phyloP scores from a whole-genome alignment of 2,888 invertebrate species.

The Cryptocheilus praepositus region DNA sequence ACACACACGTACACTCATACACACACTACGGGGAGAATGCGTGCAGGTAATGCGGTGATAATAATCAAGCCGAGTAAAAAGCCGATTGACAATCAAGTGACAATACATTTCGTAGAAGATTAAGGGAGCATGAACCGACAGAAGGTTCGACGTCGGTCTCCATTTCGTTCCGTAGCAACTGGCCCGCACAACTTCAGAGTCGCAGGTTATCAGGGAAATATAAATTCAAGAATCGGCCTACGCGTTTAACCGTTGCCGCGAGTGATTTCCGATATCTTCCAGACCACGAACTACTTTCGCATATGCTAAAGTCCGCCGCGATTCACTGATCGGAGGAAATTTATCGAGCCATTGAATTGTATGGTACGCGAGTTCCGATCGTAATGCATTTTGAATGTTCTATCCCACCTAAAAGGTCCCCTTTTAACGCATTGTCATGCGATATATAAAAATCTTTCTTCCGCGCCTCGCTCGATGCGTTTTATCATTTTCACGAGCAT shows the following conservation, averaged over 20 bases:
- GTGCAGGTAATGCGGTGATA: constrained; percentile 14
- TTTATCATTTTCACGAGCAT: too few species aligned
- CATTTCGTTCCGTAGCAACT: constrained; percentile 42
- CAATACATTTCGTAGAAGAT: constrained; percentile 68
- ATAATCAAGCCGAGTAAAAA: constrained; percentile 54
- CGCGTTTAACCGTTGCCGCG: constrained; percentile 4
- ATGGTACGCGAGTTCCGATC: too few species aligned
- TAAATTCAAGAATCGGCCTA: constrained; percentile 2
- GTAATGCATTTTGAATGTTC: too few species aligned
- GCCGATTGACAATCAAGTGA: constrained; percentile 70
- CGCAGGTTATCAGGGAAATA: constrained; percentile 48
- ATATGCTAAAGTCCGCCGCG: too few species aligned
- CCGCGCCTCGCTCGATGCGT: too few species aligned
- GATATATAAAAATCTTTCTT: too few species aligned
- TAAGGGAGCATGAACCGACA: constrained; percentile 53
- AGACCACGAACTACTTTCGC: not conserved
- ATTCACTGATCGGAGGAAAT: too few species aligned
- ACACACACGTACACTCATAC: too few species aligned
- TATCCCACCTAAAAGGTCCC: too few species aligned
- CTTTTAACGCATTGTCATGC: too few species aligned
- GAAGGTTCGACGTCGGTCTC: constrained; percentile 42
- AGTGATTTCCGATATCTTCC: not conserved
- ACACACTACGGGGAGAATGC: too few species aligned
- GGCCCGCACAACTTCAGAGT: constrained; percentile 60
- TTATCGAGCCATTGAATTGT: too few species aligned